These are phyloP conservation scores for Magallana angulata DNA, from an alignment of 1,140 invertebrate genomes.

Conservation along the genomic window DNA sequence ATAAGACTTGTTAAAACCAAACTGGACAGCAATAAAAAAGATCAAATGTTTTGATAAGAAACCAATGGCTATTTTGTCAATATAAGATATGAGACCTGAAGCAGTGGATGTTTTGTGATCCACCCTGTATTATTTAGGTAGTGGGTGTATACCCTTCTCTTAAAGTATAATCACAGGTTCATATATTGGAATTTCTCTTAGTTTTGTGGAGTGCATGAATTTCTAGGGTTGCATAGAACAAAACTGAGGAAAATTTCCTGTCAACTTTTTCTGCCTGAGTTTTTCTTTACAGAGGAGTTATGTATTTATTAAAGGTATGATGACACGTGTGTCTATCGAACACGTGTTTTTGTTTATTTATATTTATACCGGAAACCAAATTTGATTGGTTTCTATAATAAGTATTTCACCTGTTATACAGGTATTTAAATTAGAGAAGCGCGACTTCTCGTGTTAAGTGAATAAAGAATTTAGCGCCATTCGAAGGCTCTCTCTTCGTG, in stretches of 20 bases:
- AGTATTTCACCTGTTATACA: too few species aligned
- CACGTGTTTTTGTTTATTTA: too few species aligned
- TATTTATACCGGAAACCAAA: not conserved
- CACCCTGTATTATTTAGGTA: not conserved
- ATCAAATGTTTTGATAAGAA: not conserved
- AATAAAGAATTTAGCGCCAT: too few species aligned
- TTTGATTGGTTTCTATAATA: not conserved
- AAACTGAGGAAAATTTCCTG: not conserved
- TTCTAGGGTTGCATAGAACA: not conserved
- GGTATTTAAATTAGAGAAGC: too few species aligned
- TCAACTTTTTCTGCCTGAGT: too few species aligned
- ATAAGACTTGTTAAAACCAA: too few species aligned
- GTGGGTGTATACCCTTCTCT: not conserved
- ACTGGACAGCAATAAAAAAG: not conserved
- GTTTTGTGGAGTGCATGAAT: not conserved
- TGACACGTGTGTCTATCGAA: too few species aligned
- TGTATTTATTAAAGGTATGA: too few species aligned
- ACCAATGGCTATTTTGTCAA: not conserved
- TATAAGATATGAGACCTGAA: too few species aligned
- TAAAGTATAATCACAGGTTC: not conserved
- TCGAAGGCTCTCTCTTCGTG: too few species aligned
- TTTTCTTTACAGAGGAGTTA: too few species aligned
- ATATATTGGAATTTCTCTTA: not conserved
- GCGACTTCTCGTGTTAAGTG: too few species aligned
- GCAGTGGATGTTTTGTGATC: not conserved